Percentiles rank a stretch among this genome's conserved stretches.
Evolutionary conservation across 2,797 vertebrate species (phyloP).

Genomic region (Amphiprion clarkii): DNA sequence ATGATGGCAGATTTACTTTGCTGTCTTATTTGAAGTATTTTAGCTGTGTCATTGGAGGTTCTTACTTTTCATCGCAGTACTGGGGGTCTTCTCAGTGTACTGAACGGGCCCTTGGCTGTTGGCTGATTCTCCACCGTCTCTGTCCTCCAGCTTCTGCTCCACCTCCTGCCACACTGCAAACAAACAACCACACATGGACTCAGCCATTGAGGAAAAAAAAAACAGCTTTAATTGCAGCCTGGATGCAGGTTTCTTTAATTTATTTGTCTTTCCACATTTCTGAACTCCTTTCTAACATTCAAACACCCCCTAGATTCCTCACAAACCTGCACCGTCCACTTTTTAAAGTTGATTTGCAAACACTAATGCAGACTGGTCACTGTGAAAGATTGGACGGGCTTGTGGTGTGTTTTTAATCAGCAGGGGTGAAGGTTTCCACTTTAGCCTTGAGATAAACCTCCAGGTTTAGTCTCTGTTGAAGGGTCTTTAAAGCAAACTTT

Average conservation of each 20-base stretch:
- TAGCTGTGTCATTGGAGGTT: slow-evolving; percentile 1
- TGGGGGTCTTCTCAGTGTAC: slow-evolving; percentile 92
- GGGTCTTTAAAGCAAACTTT: slow-evolving; percentile 2
- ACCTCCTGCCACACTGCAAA: slow-evolving; percentile 95
- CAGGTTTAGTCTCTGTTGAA: slow-evolving; percentile 26
- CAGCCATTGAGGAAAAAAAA: neutral
- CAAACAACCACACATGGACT: slow-evolving; percentile 16
- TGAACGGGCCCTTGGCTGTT: slow-evolving; percentile 85
- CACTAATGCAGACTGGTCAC: neutral
- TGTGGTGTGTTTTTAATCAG: slow-evolving; percentile 20
- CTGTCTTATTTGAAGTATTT: neutral
- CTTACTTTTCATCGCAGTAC: slow-evolving; percentile 91
- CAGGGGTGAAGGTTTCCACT: slow-evolving; percentile 24
- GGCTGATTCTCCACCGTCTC: slow-evolving; percentile 45
- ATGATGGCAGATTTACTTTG: neutral
- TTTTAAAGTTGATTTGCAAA: neutral
- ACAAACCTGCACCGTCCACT: too few species aligned
- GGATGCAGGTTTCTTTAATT: too few species aligned
- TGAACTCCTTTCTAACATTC: too few species aligned
- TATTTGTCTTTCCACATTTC: too few species aligned
- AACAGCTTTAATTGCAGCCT: neutral
- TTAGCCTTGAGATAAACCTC: slow-evolving; percentile 35
- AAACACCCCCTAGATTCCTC: too few species aligned
- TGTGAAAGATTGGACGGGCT: neutral
- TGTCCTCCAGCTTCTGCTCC: slow-evolving; percentile 89